Conservation (phyloP, 2,113 vertebrate species). For the Rissa tridactyla region DNA sequence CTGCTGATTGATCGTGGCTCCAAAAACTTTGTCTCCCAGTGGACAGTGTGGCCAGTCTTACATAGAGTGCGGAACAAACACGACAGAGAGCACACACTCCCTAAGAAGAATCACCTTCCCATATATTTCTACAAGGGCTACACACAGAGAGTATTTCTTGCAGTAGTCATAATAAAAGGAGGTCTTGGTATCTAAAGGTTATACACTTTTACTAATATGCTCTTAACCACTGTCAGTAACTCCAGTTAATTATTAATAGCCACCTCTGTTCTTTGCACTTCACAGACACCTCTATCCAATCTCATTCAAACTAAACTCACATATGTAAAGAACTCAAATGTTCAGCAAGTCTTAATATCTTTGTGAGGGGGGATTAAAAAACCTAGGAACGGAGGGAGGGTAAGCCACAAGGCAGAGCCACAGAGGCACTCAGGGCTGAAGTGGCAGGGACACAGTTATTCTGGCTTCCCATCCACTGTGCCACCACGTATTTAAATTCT, state of each 20-base stretch:
- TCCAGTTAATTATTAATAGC: neutral
- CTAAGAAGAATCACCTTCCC: neutral
- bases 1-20: neutral
- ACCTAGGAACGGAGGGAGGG: neutral
- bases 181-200: neutral
- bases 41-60: neutral
- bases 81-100: neutral
- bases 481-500: neutral
- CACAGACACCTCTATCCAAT: neutral
- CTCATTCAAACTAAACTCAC: neutral
- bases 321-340: neutral
- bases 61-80: neutral
- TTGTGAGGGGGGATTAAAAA: neutral
- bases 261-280: neutral
- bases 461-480: neutral
- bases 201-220: neutral
- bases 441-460: fast-evolving
- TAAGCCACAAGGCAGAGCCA: neutral
- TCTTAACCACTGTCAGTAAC: neutral
- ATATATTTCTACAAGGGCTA: neutral
- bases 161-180: neutral
- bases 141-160: neutral
- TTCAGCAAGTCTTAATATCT: neutral
- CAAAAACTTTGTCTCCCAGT: too few species aligned
- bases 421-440: neutral